These are phyloP conservation scores for Nomada goodeniana DNA, from an alignment of 2,888 invertebrate species.

Conservation along the genomic window DNA sequence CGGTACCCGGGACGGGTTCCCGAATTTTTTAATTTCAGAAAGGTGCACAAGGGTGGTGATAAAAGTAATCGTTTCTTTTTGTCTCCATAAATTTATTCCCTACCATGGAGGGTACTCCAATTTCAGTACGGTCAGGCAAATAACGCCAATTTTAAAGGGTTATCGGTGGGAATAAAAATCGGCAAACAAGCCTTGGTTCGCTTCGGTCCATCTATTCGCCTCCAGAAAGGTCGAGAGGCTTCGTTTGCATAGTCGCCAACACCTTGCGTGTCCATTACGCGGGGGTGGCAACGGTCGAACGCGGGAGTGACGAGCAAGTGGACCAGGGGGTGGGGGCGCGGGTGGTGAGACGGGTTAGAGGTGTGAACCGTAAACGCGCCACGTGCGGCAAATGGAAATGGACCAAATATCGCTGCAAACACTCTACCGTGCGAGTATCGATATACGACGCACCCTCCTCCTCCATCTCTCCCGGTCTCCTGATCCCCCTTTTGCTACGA, in stretches of 20 bases:
- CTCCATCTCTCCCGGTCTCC: slow-evolving; percentile 67
- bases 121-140: not conserved
- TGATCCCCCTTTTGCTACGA: slow-evolving; percentile 65
- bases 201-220: slow-evolving; percentile 55
- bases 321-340: slow-evolving; percentile 50
- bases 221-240: slow-evolving; percentile 71
- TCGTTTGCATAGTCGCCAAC: slow-evolving; percentile 80
- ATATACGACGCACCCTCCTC: slow-evolving; percentile 80
- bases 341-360: slow-evolving; percentile 71
- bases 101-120: not conserved
- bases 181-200: slow-evolving; percentile 38
- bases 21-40: not conserved
- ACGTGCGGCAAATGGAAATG: slow-evolving; percentile 83
- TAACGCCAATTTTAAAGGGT: slow-evolving; percentile 21
- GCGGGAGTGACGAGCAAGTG: slow-evolving; percentile 43
- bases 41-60: not conserved
- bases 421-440: slow-evolving; percentile 80
- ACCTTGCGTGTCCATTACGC: slow-evolving; percentile 82
- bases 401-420: slow-evolving; percentile 83
- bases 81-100: not conserved
- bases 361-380: slow-evolving; percentile 83
- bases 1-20: not conserved
- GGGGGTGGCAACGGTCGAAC: slow-evolving; percentile 61
- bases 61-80: not conserved
- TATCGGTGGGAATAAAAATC: slow-evolving; percentile 43